Evolutionary conservation across 2,113 vertebrate genomes (phyloP).

Genomic region (Tympanuchus pallidicinctus): DNA sequence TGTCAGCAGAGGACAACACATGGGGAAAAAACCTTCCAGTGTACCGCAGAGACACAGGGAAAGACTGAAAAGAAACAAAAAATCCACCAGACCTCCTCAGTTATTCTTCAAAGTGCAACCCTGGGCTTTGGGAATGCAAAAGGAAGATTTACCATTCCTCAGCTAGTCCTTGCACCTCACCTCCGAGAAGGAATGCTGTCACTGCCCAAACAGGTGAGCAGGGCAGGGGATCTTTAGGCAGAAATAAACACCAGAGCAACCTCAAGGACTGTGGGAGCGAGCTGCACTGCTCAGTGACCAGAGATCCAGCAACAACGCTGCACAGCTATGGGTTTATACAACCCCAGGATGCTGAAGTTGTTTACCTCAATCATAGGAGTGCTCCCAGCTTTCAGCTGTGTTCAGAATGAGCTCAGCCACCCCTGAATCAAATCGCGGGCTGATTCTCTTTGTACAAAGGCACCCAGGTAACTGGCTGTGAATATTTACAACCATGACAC

Average conservation of each 20-base stretch:
- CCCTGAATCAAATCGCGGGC: background rate
- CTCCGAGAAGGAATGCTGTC: background rate
- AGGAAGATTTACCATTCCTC: background rate
- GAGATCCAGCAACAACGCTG: too few relatives aligned
- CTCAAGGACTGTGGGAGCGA: background rate
- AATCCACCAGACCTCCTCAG: background rate
- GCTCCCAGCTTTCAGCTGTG: background rate
- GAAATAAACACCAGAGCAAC: background rate
- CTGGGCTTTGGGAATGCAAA: fast-evolving
- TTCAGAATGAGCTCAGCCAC: background rate
- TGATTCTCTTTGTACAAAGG: background rate
- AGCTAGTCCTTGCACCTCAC: too few relatives aligned
- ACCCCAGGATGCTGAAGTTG: fast-evolving
- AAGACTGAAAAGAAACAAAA: background rate
- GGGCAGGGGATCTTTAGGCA: background rate
- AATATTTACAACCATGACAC: background rate
- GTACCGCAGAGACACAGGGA: background rate
- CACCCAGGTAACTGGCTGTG: background rate
- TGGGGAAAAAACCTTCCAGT: background rate
- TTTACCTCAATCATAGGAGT: background rate
- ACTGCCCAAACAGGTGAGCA: background rate
- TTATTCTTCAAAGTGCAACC: background rate
- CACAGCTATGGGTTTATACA: fast-evolving
- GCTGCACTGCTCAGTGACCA: background rate
- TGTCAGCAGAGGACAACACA: background rate